Base-by-base conservation (phyloP, 2,888 invertebrate genomes). In the Mesorhabditis belari region DNA sequence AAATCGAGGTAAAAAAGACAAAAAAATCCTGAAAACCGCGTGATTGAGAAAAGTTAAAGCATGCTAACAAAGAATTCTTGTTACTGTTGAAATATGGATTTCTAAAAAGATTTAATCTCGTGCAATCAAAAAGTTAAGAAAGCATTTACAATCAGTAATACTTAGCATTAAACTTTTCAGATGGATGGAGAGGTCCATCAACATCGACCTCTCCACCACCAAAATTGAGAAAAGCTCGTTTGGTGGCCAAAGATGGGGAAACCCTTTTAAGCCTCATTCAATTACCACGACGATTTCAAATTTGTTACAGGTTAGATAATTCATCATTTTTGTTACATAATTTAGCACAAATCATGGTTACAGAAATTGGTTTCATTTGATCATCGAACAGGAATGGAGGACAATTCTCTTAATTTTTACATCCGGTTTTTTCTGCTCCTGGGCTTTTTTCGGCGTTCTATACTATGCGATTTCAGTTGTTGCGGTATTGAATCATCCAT, bases 321-420 rank as follows among this genome's bases (percentile, higher is more conserved):
- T n/a, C 52, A 28, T 26, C 28, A 23, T 59, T 6, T 55, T 23
- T 61, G 52, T 21, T 29, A 35, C 23, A 58, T 56, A 57, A 35
- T 61, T 62, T 57, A 61, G 64, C 58, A 63, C 54, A 57, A 61
- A 57, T 56, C 57, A 56, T 27, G 61, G 58, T 73, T 75, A 61
- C 67, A 77, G 79, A 57, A 79, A 79, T 61, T 79, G 79, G 79
- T 79, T 79, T 62, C 79, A 79, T 62, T 60, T 79, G 28, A 60
- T 77, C 24, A 79, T 79, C 61, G 79, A 79, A 55, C 71, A 67
- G 62, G 68, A 69, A 53, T 79, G 79, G 79, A 56, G 77, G 24
- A 65, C 70, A 19, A 71, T 79, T 5, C 57, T 71, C 28, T 54
- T 66, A 12, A 27, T 79, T 12, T 79, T 79, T 55, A 65, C 75